Base-by-base conservation (phyloP, 2,888 invertebrate species). In the Sarcophaga variegata region DNA sequence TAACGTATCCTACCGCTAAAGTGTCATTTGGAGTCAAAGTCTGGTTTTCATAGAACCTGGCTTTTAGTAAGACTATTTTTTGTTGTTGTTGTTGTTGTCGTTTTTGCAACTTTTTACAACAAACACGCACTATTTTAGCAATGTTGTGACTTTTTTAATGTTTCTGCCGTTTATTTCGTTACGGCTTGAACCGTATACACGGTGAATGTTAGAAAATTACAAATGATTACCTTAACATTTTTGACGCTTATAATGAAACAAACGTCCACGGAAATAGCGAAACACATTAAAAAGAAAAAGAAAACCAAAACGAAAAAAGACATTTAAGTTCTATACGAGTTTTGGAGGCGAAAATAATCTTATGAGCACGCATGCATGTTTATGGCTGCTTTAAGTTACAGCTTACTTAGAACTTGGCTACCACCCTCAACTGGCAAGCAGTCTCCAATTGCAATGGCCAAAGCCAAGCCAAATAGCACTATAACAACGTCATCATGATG, bases 191-290 rank as follows among this genome's bases (percentile, higher is more conserved):
- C 10, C 69, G 25, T 5, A 71, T 66, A 54, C 45, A 45, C 45
- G 80, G 37, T 63, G 85, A 84, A 88, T 84, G 76, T 85, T 87
- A 83, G 85, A 85, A 87, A 87, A 88, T 88, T 85, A 88, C 87
- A 88, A 88, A 88, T 88, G 88, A 81, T 81, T 85, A 85, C 76
- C 69, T 80, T 71, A 75, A 59, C 45, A 84, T 76, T 87, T 87
- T 84, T 87, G 87, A 84, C 87, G 85, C 85, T 83, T 85, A 71
- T 54, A 54, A 54, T 54, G 54, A 54, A 54, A 54, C 54, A 54
- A 54, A 54, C 17, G 54, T 54, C 54, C n/a, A 54, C 77, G 60
- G 66, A 72, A 77, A 47, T 25, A 75, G 20, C 27, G 14, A 59
- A 37, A 64, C 62, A 12, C 54, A 67, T 62, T 60, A 76, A 64